These are phyloP conservation scores for Epsilonema sp. DNA, from an alignment of 2,888 invertebrate genomes.

Conservation along the genomic window DNA sequence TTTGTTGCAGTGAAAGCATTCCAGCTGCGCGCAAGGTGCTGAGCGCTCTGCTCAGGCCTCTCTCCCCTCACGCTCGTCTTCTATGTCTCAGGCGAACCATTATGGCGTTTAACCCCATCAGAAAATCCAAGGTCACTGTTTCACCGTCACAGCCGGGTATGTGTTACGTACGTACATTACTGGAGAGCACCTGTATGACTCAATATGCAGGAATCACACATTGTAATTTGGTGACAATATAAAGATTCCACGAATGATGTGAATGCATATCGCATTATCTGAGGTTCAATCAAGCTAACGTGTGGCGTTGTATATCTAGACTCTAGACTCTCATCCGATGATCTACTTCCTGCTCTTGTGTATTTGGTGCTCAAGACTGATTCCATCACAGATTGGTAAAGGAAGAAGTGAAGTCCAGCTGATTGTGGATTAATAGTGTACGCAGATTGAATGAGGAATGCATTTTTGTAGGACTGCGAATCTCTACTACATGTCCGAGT, in stretches of 20 bases:
- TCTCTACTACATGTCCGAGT: not conserved
- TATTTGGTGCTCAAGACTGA: conserved; percentile 6
- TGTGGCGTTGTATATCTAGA: no score
- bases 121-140: no score
- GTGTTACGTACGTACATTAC: no score
- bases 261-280: no score
- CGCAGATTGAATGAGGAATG: not conserved
- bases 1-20: not conserved
- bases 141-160: not conserved
- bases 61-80: not conserved
- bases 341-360: conserved; percentile 4
- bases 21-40: not conserved
- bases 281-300: no score
- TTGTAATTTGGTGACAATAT: no score
- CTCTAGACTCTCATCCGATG: not conserved
- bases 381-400: not conserved
- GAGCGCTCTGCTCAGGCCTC: not conserved
- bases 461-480: not conserved
- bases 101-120: not conserved
- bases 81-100: not conserved
- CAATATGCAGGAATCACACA: no score
- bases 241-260: not conserved
- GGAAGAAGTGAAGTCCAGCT: no score
- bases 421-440: no score
- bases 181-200: no score